Evolutionary conservation across 2,797 vertebrate species (phyloP).

Genomic region (Okamejei kenojei): DNA sequence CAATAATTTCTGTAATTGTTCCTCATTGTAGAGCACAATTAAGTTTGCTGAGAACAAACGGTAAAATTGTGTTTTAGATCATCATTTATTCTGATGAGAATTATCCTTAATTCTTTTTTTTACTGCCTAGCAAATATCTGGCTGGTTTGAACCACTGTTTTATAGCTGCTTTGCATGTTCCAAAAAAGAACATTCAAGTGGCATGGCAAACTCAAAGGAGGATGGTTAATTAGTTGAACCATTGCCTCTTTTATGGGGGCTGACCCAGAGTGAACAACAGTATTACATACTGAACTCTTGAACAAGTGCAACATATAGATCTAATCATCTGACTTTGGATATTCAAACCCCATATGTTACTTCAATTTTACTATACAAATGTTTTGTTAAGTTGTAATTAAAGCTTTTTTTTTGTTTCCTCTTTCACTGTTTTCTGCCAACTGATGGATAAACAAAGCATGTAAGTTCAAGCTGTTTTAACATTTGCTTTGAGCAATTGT

Average conservation of each 20-base stretch:
- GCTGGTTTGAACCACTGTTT: neutral
- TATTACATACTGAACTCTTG: neutral
- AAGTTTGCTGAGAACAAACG: neutral
- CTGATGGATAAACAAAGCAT: constrained; percentile 34
- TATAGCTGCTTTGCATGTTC: neutral
- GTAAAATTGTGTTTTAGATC: neutral
- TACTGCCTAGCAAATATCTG: neutral
- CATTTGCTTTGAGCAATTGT: neutral
- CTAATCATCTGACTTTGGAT: neutral
- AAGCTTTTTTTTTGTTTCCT: neutral
- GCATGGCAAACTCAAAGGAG: neutral
- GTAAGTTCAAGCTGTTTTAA: constrained; percentile 28
- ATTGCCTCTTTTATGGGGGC: neutral
- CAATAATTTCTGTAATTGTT: neutral
- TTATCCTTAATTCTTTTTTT: neutral
- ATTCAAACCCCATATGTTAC: neutral
- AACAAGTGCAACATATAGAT: neutral
- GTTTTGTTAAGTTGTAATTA: neutral
- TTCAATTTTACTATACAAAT: neutral
- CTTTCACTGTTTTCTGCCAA: constrained; percentile 23
- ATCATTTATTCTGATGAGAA: neutral
- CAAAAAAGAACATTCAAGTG: neutral
- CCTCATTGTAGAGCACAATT: neutral
- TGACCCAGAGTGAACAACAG: neutral
- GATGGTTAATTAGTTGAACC: constrained; percentile 28